Percentiles rank a stretch among this genome's conserved stretches.
These are phyloP conservation scores for Chymomyza caudatula DNA, from an alignment of 2,888 invertebrate species.

Conservation along the genomic window DNA sequence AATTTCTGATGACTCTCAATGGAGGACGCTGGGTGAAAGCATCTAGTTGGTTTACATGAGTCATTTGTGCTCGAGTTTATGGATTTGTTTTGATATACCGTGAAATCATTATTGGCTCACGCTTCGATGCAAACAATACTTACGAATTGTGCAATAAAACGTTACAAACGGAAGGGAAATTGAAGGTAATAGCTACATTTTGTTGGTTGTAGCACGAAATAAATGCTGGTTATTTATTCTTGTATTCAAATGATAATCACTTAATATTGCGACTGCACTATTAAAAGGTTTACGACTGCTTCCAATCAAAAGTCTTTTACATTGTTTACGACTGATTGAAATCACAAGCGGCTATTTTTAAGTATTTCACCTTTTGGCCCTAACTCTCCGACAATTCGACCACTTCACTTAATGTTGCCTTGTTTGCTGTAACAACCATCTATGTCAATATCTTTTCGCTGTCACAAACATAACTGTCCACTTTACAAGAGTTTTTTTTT, in stretches of 20 bases:
- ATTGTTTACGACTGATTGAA: neutral
- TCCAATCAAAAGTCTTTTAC: neutral
- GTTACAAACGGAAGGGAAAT: neutral
- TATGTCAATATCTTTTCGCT: neutral
- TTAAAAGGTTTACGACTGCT: neutral
- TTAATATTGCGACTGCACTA: neutral
- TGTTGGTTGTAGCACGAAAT: too few relatives aligned
- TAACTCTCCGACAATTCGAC: neutral
- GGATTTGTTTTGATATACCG: conserved; percentile 49
- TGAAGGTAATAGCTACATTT: neutral
- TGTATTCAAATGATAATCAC: too few relatives aligned
- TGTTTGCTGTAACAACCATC: neutral
- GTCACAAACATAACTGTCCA: neutral
- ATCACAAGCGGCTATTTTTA: neutral
- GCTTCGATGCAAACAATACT: conserved; percentile 46
- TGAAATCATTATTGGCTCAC: conserved; percentile 47
- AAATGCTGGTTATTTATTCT: too few relatives aligned
- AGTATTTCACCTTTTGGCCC: neutral
- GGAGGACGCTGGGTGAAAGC: conserved; percentile 14
- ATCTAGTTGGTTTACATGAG: conserved; percentile 7
- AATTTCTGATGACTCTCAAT: conserved; percentile 57
- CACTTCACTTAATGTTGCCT: neutral
- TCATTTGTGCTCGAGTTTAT: conserved; percentile 25
- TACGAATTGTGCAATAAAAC: too few relatives aligned
- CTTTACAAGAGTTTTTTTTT: neutral